These are phyloP conservation scores for Biston betularia DNA, from an alignment of 2,888 invertebrate species.

Conservation along the genomic window DNA sequence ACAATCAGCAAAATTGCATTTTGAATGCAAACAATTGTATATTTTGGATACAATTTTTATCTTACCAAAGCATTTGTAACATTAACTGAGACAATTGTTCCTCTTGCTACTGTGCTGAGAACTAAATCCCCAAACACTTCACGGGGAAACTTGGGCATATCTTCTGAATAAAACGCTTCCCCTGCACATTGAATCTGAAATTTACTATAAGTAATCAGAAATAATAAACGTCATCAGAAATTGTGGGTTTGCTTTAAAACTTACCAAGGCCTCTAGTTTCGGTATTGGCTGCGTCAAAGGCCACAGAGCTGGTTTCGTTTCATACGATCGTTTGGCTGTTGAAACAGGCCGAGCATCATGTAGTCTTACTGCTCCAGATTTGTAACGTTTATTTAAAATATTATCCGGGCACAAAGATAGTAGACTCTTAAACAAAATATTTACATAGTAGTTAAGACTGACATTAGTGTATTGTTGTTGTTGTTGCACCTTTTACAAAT, in stretches of 20 bases:
- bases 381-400: conserved; percentile 65
- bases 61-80: conserved; percentile 87
- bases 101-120: conserved; percentile 82
- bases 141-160: conserved; percentile 83
- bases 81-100: conserved; percentile 86
- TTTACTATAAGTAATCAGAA: neutral
- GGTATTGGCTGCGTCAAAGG: conserved; percentile 88
- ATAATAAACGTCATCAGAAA: neutral
- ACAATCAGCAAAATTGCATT: neutral
- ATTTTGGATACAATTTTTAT: neutral
- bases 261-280: conserved; percentile 86
- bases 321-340: conserved; percentile 85
- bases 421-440: conserved; percentile 72
- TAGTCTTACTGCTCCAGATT: conserved; percentile 71
- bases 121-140: conserved; percentile 90
- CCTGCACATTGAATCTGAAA: conserved; percentile 87
- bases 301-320: conserved; percentile 86
- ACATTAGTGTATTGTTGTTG: too few species aligned
- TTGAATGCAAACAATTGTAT: neutral
- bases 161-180: conserved; percentile 89
- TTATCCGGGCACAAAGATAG: conserved; percentile 78
- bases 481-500: too few species aligned
- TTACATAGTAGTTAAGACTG: neutral
- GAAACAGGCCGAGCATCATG: conserved; percentile 84
- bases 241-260: conserved; percentile 22